Percentiles rank a stretch among this genome's conserved stretches.
Evolutionary conservation across 1,140 invertebrate genomes (phyloP).

Genomic region (Homalodisca vitripennis): DNA sequence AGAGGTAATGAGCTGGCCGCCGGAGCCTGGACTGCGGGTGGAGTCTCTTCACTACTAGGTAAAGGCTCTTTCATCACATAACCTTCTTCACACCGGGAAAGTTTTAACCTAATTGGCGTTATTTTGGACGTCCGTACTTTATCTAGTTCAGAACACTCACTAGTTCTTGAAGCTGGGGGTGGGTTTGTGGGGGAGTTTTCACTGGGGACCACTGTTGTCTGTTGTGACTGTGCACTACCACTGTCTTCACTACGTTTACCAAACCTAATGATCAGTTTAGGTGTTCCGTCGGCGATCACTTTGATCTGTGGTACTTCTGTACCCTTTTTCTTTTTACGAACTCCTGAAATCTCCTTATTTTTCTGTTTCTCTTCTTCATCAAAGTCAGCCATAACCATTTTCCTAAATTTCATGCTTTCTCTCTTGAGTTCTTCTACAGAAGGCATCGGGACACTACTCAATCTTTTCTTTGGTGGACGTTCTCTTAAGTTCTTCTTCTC

Average conservation of each 20-base stretch:
- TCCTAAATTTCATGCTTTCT: constrained; percentile 86
- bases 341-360: constrained; percentile 36
- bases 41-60: constrained; percentile 26
- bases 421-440: constrained; percentile 73
- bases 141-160: constrained; percentile 48
- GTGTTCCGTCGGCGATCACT: constrained; percentile 52
- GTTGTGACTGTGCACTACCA: constrained; percentile 32
- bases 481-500: constrained; percentile 55
- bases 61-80: constrained; percentile 54
- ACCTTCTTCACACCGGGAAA: constrained; percentile 73
- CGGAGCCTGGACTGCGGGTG: constrained; percentile 16
- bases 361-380: constrained; percentile 58
- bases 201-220: constrained; percentile 2
- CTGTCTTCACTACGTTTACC: constrained; percentile 48
- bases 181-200: constrained; percentile 19
- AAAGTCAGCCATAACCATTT: constrained; percentile 78
- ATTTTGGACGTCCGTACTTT: constrained; percentile 64
- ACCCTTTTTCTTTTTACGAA: constrained; percentile 33
- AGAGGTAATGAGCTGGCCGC: constrained; percentile 55
- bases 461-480: constrained; percentile 77
- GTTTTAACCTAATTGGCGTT: constrained; percentile 77
- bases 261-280: constrained; percentile 67
- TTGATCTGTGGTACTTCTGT: constrained; percentile 41
- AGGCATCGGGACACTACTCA: constrained; percentile 60
- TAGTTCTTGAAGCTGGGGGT: constrained; percentile 33